A percentile compares a stretch with the other conserved stretches of the same genome.
Evolutionary conservation across 2,113 vertebrate genomes (phyloP).

Genomic region (Osmerus mordax): DNA sequence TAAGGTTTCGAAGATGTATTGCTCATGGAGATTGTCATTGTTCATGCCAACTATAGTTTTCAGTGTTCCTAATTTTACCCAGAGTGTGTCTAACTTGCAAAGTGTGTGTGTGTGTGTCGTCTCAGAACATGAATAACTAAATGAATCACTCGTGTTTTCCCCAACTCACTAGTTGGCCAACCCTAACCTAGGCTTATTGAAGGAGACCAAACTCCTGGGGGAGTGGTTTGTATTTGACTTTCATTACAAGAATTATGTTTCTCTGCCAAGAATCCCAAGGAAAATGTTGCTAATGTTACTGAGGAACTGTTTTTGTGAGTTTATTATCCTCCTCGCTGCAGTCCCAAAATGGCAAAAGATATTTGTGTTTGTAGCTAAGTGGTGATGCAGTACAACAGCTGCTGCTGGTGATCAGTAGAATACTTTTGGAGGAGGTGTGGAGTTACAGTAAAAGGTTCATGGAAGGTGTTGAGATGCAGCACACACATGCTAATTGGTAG

Average conservation of each 20-base stretch:
- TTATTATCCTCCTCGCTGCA: conserved; percentile 24
- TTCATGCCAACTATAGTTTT: neutral
- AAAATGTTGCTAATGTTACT: conserved; percentile 25
- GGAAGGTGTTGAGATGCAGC: conserved; percentile 15
- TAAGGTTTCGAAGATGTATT: neutral
- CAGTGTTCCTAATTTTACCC: neutral
- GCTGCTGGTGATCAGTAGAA: conserved; percentile 17
- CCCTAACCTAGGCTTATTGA: conserved; percentile 34
- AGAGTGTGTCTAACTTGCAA: neutral
- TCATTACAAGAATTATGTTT: conserved; percentile 45
- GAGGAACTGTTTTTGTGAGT: conserved; percentile 44
- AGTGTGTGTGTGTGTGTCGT: neutral
- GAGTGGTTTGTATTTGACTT: conserved; percentile 32
- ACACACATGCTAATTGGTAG: conserved; percentile 18
- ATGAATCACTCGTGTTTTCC: conserved; percentile 11
- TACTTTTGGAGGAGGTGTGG: conserved; percentile 1
- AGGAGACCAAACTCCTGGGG: conserved; percentile 5
- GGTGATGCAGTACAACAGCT: conserved; percentile 25
- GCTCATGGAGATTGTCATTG: neutral
- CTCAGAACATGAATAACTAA: conserved; percentile 18
- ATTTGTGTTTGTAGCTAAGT: conserved; percentile 21
- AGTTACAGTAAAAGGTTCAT: conserved; percentile 5
- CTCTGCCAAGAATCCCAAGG: conserved; percentile 33
- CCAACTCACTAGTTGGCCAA: conserved; percentile 16
- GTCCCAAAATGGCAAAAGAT: conserved; percentile 36